Conservation (phyloP, 2,797 vertebrate genomes). For the Myripristis murdjan region DNA sequence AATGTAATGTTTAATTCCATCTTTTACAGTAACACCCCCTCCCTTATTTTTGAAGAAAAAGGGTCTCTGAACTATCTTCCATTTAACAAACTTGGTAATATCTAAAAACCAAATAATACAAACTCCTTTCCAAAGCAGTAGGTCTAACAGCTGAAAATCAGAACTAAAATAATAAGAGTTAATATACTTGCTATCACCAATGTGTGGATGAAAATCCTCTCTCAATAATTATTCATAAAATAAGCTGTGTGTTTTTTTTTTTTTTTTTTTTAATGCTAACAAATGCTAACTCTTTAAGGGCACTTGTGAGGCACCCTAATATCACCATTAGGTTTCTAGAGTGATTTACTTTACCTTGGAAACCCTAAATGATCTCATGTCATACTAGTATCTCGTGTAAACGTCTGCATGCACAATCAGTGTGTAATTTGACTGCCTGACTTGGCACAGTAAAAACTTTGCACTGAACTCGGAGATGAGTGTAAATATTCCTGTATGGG, state of each 20-base stretch:
- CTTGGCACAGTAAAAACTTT: background rate
- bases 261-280: conserved; percentile 9
- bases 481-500: background rate
- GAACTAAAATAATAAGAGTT: conserved; percentile 11
- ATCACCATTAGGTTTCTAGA: conserved; percentile 37
- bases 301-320: conserved; percentile 48
- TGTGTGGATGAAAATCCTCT: conserved; percentile 34
- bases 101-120: conserved; percentile 14
- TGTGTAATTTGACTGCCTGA: background rate
- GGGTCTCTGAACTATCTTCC: background rate
- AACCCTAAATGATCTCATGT: background rate
- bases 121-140: conserved; percentile 22
- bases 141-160: conserved; percentile 13
- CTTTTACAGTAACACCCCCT: too few species aligned
- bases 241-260: background rate
- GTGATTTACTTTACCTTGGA: conserved; percentile 7
- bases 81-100: conserved; percentile 20
- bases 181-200: conserved; percentile 13
- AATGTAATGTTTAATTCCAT: background rate
- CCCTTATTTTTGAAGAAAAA: too few species aligned
- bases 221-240: background rate
- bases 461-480: conserved; percentile 9
- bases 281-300: conserved; percentile 46
- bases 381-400: conserved; percentile 2
- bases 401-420: conserved; percentile 2